These are phyloP conservation scores for Toxotes chatareus DNA, from an alignment of 2,113 vertebrate genomes.

Conservation along the genomic window DNA sequence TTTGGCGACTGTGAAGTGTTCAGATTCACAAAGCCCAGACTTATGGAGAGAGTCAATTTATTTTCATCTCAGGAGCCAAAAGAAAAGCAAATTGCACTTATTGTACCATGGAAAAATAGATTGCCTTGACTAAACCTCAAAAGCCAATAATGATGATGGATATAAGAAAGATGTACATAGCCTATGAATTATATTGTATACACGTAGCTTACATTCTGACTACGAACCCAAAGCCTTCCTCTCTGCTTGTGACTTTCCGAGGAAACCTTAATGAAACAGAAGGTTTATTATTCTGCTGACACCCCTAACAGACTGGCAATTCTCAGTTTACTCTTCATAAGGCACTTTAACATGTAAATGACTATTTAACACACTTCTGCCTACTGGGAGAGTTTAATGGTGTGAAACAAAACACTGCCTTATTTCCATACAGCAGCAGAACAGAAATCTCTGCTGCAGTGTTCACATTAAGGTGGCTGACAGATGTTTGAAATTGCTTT, in stretches of 20 bases:
- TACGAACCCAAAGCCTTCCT: not conserved
- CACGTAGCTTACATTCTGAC: not conserved
- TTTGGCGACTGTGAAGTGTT: constrained; percentile 25
- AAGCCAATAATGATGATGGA: constrained; percentile 25
- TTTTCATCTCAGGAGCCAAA: constrained; percentile 14
- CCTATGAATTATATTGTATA: not conserved
- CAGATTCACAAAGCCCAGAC: constrained; percentile 14
- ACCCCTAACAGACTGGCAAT: constrained; percentile 45
- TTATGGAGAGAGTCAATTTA: not conserved
- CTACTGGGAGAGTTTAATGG: constrained; percentile 56
- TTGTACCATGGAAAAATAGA: not conserved
- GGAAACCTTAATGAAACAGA: constrained; percentile 43
- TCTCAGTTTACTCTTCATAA: constrained; percentile 62
- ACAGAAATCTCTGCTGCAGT: constrained; percentile 28
- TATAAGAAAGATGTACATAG: constrained; percentile 18
- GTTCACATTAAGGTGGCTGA: not conserved
- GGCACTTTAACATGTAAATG: constrained; percentile 76
- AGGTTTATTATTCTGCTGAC: constrained; percentile 67
- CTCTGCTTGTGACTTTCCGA: constrained; percentile 18
- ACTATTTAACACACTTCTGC: constrained; percentile 49
- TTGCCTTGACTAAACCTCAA: not conserved
- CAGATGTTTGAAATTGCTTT: constrained; percentile 38
- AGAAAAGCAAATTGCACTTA: not conserved
- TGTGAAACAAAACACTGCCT: constrained; percentile 61
- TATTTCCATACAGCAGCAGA: constrained; percentile 63